These are phyloP conservation scores for Trematocara variabile DNA, from an alignment of 2,113 vertebrate species.

Conservation along the genomic window DNA sequence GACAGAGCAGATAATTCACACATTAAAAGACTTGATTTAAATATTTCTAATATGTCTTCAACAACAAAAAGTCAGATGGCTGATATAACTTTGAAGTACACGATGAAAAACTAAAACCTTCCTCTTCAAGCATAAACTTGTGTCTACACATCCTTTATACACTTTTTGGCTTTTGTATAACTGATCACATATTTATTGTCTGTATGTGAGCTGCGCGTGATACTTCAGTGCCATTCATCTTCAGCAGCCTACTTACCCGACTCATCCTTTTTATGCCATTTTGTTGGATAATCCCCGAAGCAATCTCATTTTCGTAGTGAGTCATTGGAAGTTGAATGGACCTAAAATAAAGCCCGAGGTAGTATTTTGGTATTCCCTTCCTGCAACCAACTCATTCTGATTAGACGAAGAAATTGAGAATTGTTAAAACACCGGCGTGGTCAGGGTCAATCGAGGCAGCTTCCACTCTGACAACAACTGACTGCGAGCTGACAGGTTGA, in stretches of 20 bases:
- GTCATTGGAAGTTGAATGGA: neutral
- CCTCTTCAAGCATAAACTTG: neutral
- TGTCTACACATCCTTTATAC: neutral
- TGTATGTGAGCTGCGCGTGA: neutral
- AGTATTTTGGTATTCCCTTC: neutral
- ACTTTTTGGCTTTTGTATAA: neutral
- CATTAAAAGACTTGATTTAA: neutral
- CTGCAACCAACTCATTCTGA: neutral
- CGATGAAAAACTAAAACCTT: neutral
- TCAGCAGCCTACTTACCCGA: neutral
- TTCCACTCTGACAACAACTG: slow-evolving; percentile 15
- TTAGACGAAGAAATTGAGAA: neutral
- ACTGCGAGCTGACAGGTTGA: slow-evolving; percentile 49
- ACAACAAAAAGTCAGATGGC: neutral
- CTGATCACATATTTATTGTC: neutral
- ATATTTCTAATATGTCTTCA: neutral
- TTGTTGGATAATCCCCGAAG: slow-evolving; percentile 19
- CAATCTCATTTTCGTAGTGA: slow-evolving; percentile 14
- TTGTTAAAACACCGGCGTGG: neutral
- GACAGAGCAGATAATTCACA: neutral
- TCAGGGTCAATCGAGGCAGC: neutral
- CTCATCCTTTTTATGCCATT: slow-evolving; percentile 14
- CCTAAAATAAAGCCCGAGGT: neutral
- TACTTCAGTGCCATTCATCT: slow-evolving; percentile 5
- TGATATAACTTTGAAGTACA: neutral